Evolutionary conservation across 2,888 invertebrate species (phyloP).

Genomic region (Tricholauxania praeusta): DNA sequence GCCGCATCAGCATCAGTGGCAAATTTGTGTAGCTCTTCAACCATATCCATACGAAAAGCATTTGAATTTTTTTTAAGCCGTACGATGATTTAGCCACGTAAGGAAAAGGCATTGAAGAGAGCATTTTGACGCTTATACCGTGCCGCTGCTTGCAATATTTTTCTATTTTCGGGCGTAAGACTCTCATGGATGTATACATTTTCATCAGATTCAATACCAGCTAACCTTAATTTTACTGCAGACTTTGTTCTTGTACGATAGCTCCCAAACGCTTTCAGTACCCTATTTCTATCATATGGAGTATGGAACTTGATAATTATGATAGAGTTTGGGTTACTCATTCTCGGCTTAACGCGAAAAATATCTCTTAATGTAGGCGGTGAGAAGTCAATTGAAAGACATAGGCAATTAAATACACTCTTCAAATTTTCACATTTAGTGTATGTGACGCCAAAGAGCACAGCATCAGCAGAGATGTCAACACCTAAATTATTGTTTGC

Average conservation of each 20-base stretch:
- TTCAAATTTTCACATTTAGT: too few species aligned
- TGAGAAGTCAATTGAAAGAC: too few species aligned
- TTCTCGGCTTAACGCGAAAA: too few species aligned
- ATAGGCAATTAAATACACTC: too few species aligned
- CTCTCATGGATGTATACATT: not conserved
- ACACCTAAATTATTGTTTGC: too few species aligned
- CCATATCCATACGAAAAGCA: not conserved
- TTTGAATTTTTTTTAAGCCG: not conserved
- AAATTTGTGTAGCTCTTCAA: not conserved
- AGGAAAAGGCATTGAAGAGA: too few species aligned
- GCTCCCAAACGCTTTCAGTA: not conserved
- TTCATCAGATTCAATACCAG: not conserved
- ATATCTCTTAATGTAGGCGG: too few species aligned
- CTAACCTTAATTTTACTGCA: not conserved
- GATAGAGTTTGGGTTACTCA: not conserved
- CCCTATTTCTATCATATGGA: not conserved
- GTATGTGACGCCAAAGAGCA: too few species aligned
- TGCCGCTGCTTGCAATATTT: too few species aligned
- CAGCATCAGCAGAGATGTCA: too few species aligned
- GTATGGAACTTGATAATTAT: conserved; percentile 1
- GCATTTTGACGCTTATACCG: not conserved
- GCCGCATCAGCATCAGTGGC: too few species aligned
- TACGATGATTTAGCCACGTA: not conserved
- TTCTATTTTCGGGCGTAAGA: too few species aligned
- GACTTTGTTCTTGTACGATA: not conserved